These are phyloP conservation scores for Tyrannus savana DNA, from an alignment of 2,113 vertebrate species.

Conservation along the genomic window DNA sequence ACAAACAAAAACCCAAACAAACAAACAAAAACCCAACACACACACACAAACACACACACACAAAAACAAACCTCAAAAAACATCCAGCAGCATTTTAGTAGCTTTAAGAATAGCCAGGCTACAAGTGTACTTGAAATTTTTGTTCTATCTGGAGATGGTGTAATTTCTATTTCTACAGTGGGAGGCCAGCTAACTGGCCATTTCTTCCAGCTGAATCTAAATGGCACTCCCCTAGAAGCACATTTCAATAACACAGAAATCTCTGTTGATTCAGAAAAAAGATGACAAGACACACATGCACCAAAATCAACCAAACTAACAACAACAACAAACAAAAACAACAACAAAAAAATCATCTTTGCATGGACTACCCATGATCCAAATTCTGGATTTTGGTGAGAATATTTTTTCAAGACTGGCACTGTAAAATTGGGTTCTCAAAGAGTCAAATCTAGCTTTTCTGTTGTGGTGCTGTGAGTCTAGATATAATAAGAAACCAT, in stretches of 20 bases:
- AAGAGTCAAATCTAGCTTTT: neutral
- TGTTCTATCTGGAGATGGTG: neutral
- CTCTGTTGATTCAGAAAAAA: neutral
- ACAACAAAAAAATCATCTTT: neutral
- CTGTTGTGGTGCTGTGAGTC: neutral
- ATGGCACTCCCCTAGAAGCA: neutral
- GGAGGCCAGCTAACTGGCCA: neutral
- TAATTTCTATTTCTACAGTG: neutral
- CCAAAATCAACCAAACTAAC: neutral
- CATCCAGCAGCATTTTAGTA: neutral
- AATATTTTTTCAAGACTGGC: neutral
- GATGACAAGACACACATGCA: too few relatives aligned
- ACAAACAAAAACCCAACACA: neutral
- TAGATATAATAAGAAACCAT: neutral
- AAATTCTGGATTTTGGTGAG: neutral
- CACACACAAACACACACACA: neutral
- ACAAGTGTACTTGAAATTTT: neutral
- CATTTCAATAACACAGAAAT: neutral
- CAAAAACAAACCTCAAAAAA: neutral
- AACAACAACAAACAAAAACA: neutral
- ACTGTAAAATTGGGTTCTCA: neutral
- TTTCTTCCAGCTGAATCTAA: neutral
- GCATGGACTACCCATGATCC: neutral
- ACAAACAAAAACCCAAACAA: neutral
- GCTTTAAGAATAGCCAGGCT: neutral